Evolutionary conservation across 2,888 invertebrate species (phyloP), one percentile per base, ranked within the genome.

Genomic region (Formica aserva): DNA sequence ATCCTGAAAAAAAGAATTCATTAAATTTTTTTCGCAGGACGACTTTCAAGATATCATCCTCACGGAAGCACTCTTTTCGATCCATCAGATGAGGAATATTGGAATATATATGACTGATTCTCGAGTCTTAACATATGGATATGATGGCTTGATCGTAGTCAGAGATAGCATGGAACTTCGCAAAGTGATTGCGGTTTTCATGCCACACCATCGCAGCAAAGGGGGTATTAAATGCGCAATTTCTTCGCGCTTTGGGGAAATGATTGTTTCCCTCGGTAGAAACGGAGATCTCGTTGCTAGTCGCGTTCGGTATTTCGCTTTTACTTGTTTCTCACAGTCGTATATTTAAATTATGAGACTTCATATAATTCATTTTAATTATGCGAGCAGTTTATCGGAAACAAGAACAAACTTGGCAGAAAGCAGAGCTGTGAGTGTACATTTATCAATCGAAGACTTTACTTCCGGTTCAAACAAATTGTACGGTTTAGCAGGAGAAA

Each of bases 141-240:
- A 93, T 83, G 95, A 95, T 88, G 96, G 96, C 3, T 92, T 95
- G 4, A 88, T 95, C 6, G 92, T 95, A n/a, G 86, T 94, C 9
- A 93, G 94, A 86, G 91, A 92, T 3, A 60, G 55, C 6, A 41
- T 8, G 11, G 91, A 95, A 77, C 91, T 95, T 60, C 81, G 86
- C 1, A 88, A 92, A 72, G 87, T 92, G 1, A 41, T 93, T 0
- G 92, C 91, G 0, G 86, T 94, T 45, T 91, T 95, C 18, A 90
- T 94, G 85, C 91, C 95, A 0, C 95, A 96, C 87, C 95, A 96
- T 91, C 93, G 95, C 55, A 92, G 91, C 41, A 90, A 94, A 2
- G 92, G 93, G 18, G 97, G 97, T 11, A 93, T 96, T 0, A 91
- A 91, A 62, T 93, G 94, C 66, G 96, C 96, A 0, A 87, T 71